Evolutionary conservation across 1,140 invertebrate species (phyloP).

Genomic region (Trypoxylus dichotomus): DNA sequence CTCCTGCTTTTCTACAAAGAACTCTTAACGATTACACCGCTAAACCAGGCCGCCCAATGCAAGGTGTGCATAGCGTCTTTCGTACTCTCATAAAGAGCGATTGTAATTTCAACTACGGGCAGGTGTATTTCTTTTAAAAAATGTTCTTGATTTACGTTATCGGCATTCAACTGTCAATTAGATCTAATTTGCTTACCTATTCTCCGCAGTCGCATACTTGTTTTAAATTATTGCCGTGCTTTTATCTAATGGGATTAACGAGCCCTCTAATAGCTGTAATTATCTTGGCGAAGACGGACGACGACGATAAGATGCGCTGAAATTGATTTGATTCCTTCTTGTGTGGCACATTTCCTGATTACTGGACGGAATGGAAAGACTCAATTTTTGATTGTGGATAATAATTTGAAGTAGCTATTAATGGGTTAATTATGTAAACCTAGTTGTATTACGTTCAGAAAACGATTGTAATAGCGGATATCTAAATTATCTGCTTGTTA

Average conservation of each 20-base stretch:
- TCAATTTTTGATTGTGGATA: neutral
- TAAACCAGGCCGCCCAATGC: neutral
- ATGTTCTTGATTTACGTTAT: neutral
- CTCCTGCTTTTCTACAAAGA: neutral
- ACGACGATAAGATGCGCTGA: neutral
- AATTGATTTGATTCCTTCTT: neutral
- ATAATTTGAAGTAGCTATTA: no score
- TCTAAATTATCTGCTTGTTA: no score
- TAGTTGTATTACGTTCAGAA: no score
- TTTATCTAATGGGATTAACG: neutral
- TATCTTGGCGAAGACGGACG: neutral
- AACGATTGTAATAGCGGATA: no score
- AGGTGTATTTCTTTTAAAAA: neutral
- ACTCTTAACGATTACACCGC: neutral
- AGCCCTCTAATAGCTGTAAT: neutral
- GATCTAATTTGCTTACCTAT: neutral
- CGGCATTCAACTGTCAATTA: conserved; percentile 6
- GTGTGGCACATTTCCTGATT: neutral
- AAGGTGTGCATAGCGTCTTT: neutral
- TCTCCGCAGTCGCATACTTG: neutral
- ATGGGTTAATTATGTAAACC: no score
- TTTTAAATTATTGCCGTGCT: neutral
- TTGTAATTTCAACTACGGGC: neutral
- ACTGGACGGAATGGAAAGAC: neutral
- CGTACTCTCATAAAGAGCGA: neutral